phyloP scores from a whole-genome alignment of 2,797 vertebrate species.

The Rhabdomys pumilio region DNA sequence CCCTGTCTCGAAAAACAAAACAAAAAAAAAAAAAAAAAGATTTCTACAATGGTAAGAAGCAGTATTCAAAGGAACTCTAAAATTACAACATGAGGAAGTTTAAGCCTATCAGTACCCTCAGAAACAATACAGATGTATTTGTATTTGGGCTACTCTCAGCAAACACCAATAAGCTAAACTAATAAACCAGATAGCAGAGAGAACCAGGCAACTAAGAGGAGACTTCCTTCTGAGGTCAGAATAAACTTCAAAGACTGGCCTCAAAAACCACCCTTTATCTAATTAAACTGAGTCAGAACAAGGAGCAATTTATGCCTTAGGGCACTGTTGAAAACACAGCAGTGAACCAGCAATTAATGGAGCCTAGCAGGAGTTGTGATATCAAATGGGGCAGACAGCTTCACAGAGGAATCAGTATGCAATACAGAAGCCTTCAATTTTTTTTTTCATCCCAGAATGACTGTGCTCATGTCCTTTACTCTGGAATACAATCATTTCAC shows the following conservation, averaged over 20 bases:
- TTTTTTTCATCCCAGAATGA: background rate
- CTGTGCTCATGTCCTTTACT: background rate
- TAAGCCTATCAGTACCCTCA: background rate
- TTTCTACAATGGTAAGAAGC: background rate
- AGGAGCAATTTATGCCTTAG: background rate
- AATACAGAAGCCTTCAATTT: background rate
- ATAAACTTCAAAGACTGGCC: background rate
- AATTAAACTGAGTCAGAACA: constrained; percentile 15
- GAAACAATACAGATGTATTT: background rate
- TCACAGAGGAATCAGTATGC: background rate
- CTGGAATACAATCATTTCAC: constrained; percentile 7
- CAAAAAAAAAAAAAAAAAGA: background rate
- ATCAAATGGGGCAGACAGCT: background rate
- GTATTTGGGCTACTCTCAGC: background rate
- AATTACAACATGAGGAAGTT: background rate
- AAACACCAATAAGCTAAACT: background rate
- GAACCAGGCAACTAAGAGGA: background rate
- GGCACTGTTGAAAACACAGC: background rate
- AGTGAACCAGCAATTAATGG: background rate
- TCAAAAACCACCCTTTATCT: background rate
- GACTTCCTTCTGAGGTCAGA: background rate
- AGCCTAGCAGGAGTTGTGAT: background rate
- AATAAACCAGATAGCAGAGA: background rate
- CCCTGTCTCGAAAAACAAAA: too few species aligned
- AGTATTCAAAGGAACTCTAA: constrained; percentile 25